Percentiles rank a stretch among this genome's conserved stretches.
Evolutionary conservation across 1,140 invertebrate genomes (phyloP).

Genomic region (Pygmarrhopalites habei): DNA sequence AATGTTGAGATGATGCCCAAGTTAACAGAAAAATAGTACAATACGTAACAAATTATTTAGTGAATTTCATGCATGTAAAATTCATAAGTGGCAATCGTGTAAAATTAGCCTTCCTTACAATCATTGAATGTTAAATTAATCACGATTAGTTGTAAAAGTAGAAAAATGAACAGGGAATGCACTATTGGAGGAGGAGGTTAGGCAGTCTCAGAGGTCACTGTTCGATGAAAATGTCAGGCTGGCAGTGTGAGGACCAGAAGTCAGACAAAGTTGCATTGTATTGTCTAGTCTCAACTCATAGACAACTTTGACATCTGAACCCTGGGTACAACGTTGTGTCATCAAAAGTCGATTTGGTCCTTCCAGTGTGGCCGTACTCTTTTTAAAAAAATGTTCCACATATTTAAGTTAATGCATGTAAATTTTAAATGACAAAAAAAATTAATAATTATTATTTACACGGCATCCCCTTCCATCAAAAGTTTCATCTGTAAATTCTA

Average conservation of each 20-base stretch:
- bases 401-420: neutral
- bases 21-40: too few species aligned
- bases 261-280: neutral
- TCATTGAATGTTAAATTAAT: too few species aligned
- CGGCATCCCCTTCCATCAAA: slow-evolving; percentile 23
- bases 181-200: neutral
- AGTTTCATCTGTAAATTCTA: slow-evolving; percentile 23
- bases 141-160: too few species aligned
- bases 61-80: too few species aligned
- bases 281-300: neutral
- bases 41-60: too few species aligned
- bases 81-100: too few species aligned
- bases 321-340: neutral
- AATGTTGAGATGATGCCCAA: too few species aligned
- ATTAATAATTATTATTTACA: slow-evolving; percentile 10
- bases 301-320: slow-evolving; percentile 4
- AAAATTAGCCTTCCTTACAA: too few species aligned
- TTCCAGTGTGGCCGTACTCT: neutral
- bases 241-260: neutral
- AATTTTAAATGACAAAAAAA: neutral
- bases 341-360: neutral
- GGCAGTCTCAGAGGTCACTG: neutral
- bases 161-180: too few species aligned
- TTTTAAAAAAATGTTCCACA: neutral
- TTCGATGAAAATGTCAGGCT: neutral